phyloP scores from a whole-genome alignment of 1,140 invertebrate genomes.

The Rhynchophorus ferrugineus region DNA sequence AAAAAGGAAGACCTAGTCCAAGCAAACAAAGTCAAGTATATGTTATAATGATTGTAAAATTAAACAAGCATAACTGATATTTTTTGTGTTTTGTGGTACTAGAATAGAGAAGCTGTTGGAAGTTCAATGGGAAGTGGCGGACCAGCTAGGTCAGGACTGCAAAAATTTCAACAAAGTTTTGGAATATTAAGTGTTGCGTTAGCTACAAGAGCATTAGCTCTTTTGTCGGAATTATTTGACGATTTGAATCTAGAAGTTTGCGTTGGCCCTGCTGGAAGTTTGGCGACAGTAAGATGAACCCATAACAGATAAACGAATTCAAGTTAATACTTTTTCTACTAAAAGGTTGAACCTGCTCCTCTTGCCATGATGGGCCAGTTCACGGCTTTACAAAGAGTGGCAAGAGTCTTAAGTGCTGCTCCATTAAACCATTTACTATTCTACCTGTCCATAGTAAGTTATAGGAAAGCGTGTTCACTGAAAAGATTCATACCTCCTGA shows the following conservation, averaged over 20 bases:
- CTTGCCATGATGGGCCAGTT: slow-evolving; percentile 52
- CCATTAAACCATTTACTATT: slow-evolving; percentile 73
- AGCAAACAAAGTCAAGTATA: slow-evolving; percentile 44
- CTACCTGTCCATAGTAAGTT: slow-evolving; percentile 78
- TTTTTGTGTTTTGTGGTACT: slow-evolving; percentile 2
- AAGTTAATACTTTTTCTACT: slow-evolving; percentile 5
- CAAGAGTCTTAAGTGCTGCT: slow-evolving; percentile 56
- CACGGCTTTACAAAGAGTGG: slow-evolving; percentile 59
- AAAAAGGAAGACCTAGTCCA: slow-evolving; percentile 55
- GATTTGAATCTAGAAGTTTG: slow-evolving; percentile 56
- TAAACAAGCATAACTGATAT: too few relatives aligned
- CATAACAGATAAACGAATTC: background rate
- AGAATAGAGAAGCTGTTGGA: slow-evolving; percentile 46
- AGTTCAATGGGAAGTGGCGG: slow-evolving; percentile 8
- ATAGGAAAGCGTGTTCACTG: slow-evolving; percentile 79
- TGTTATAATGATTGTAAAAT: too few relatives aligned
- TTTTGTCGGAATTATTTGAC: slow-evolving; percentile 58
- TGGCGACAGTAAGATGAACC: slow-evolving; percentile 24
- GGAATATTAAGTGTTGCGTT: slow-evolving; percentile 75
- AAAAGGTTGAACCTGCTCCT: slow-evolving; percentile 47
- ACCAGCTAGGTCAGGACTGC: slow-evolving; percentile 36
- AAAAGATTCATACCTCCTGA: slow-evolving; percentile 69
- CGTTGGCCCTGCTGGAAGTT: slow-evolving; percentile 26
- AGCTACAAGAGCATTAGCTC: slow-evolving; percentile 61
- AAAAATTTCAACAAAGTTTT: slow-evolving; percentile 63